Evolutionary conservation across 1,140 invertebrate species (phyloP).

Genomic region (Venturia canescens): DNA sequence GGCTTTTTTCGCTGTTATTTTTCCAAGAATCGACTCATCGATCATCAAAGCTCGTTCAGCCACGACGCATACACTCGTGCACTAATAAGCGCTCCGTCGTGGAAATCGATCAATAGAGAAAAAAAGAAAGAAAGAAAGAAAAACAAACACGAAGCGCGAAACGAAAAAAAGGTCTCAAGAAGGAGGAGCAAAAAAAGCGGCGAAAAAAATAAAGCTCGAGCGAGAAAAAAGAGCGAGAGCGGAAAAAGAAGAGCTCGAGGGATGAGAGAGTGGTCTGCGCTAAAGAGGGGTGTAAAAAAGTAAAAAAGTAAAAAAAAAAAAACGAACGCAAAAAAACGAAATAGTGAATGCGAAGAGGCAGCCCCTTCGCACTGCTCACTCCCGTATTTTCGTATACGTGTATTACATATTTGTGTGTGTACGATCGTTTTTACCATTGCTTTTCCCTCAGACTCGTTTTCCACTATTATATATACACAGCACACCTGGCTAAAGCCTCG

Average conservation of each 20-base stretch:
- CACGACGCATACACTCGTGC: background rate
- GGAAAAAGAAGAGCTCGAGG: slow-evolving; percentile 2
- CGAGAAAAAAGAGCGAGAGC: background rate
- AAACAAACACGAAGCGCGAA: background rate
- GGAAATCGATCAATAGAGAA: slow-evolving; percentile 14
- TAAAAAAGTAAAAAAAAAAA: background rate
- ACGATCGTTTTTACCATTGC: background rate
- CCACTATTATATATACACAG: slow-evolving; percentile 5
- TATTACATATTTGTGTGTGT: background rate
- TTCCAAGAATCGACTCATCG: slow-evolving; percentile 19
- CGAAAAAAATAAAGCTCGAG: background rate
- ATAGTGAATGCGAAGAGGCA: background rate
- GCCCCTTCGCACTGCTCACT: background rate
- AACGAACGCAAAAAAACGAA: background rate
- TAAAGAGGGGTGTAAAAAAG: background rate
- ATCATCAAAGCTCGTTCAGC: slow-evolving; percentile 17
- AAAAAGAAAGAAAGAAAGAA: background rate
- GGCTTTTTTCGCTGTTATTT: background rate
- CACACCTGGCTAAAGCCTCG: background rate
- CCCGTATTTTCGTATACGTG: background rate
- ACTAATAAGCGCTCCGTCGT: slow-evolving; percentile 22
- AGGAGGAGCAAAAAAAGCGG: background rate
- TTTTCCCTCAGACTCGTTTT: background rate
- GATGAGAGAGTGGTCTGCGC: slow-evolving; percentile 1
- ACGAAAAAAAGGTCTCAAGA: too few species aligned